Conservation (phyloP, 2,888 invertebrate genomes). For the Ecdyonurus torrentis region DNA sequence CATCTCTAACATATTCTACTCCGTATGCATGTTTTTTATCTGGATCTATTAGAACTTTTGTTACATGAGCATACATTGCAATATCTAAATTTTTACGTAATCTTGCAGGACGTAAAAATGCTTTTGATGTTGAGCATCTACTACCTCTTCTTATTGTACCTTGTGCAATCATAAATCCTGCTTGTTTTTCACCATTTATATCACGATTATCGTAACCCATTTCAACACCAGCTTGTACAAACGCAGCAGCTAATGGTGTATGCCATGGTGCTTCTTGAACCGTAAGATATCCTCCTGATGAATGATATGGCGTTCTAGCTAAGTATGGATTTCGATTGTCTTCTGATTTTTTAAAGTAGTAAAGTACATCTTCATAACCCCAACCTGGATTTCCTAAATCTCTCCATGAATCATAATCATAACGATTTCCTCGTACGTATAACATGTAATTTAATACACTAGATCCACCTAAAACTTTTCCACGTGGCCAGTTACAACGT, state of each 20-base stretch:
- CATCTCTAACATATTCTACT: slow-evolving; percentile 52
- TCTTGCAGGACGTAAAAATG: slow-evolving; percentile 65
- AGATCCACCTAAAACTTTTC: slow-evolving; percentile 81
- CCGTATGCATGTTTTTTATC: slow-evolving; percentile 6
- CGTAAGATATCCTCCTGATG: slow-evolving; percentile 58
- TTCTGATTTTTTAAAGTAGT: slow-evolving; percentile 82
- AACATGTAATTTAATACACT: slow-evolving; percentile 85
- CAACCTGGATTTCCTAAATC: slow-evolving; percentile 73
- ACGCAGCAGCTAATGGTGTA: slow-evolving; percentile 64
- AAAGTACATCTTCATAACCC: slow-evolving; percentile 60
- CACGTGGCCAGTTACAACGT: slow-evolving; percentile 81
- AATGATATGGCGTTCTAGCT: slow-evolving; percentile 59
- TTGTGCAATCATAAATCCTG: slow-evolving; percentile 34
- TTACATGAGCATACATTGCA: slow-evolving; percentile 65
- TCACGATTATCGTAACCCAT: slow-evolving; percentile 76
- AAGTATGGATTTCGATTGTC: slow-evolving; percentile 77
- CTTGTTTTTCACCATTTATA: slow-evolving; percentile 70
- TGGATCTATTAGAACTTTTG: slow-evolving; percentile 18
- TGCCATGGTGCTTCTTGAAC: slow-evolving; percentile 75
- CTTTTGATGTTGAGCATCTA: slow-evolving; percentile 76
- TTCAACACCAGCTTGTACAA: slow-evolving; percentile 66
- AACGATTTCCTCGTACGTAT: slow-evolving; percentile 73
- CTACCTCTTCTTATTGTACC: slow-evolving; percentile 41
- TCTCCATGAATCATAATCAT: slow-evolving; percentile 85
- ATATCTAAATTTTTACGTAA: slow-evolving; percentile 69